Conservation (phyloP, 2,888 invertebrate species). For the Trichogramma dendrolimi region DNA sequence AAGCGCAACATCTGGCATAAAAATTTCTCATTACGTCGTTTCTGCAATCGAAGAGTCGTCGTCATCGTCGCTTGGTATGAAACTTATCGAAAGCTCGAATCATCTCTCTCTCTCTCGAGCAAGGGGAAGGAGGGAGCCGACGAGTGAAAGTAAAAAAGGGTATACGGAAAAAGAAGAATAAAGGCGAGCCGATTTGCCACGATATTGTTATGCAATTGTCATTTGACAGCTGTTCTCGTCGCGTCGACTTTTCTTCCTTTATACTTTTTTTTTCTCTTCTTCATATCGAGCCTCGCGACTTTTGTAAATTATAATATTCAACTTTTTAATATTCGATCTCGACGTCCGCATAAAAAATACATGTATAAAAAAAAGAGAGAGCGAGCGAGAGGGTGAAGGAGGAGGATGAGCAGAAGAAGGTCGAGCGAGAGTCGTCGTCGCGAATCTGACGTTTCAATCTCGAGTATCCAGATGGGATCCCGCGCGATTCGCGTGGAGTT, state of each 20-base stretch:
- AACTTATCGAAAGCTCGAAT: slow-evolving; percentile 22
- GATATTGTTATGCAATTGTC: slow-evolving; percentile 23
- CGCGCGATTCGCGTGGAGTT: slow-evolving; percentile 34
- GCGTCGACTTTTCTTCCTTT: neutral
- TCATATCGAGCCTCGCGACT: slow-evolving; percentile 29
- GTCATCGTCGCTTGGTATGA: too few relatives aligned
- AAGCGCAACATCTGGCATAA: slow-evolving; percentile 6
- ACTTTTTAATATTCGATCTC: slow-evolving; percentile 40
- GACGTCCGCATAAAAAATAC: slow-evolving; percentile 18
- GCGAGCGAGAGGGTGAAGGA: too few relatives aligned
- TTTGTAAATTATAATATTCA: slow-evolving; percentile 42
- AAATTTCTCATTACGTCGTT: slow-evolving; percentile 19
- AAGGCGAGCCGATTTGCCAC: slow-evolving; percentile 3
- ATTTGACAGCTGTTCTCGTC: neutral
- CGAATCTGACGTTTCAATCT: slow-evolving; percentile 50
- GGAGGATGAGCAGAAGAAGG: slow-evolving; percentile 18
- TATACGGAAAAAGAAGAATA: neutral
- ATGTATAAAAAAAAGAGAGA: too few relatives aligned
- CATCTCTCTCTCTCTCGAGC: neutral
- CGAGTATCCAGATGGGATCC: slow-evolving; percentile 49
- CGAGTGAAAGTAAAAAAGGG: too few relatives aligned
- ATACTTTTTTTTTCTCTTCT: slow-evolving; percentile 1
- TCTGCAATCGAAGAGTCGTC: too few relatives aligned
- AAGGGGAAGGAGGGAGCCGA: neutral
- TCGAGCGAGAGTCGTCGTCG: slow-evolving; percentile 35